Percentiles rank a stretch among this genome's conserved stretches.
These are phyloP conservation scores for Pseudococcus longispinus DNA, from an alignment of 2,888 invertebrate species.

Conservation along the genomic window DNA sequence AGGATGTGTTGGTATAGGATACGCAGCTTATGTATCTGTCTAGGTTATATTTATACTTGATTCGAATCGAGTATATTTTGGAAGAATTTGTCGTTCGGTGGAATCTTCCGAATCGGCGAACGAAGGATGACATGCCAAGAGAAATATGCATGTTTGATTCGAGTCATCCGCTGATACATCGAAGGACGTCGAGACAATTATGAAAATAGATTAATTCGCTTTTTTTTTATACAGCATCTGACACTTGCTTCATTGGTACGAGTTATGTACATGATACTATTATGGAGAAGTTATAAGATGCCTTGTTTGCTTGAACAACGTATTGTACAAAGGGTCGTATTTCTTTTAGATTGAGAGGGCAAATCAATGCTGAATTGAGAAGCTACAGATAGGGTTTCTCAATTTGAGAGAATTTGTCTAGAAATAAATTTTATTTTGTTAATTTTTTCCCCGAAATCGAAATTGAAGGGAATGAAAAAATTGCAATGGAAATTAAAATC, in stretches of 20 bases:
- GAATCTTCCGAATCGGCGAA: too few relatives aligned
- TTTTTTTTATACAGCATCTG: background rate
- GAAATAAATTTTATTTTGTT: too few relatives aligned
- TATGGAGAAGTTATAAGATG: background rate
- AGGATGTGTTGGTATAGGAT: background rate
- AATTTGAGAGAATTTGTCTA: too few relatives aligned
- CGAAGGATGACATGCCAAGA: background rate
- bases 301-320: background rate
- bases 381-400: too few relatives aligned
- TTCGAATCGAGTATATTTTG: background rate
- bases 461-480: too few relatives aligned
- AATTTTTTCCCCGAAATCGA: too few relatives aligned
- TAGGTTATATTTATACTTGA: background rate
- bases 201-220: background rate
- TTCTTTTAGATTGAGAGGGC: too few relatives aligned
- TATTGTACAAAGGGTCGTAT: too few relatives aligned
- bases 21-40: background rate
- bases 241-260: background rate
- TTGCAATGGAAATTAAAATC: too few relatives aligned
- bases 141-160: background rate
- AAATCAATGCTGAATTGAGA: too few relatives aligned
- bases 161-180: background rate
- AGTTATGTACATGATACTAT: background rate
- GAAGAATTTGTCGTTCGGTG: background rate
- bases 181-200: slow-evolving; percentile 15